Conservation (phyloP, 2,113 vertebrate species). For the Micronycteris hirsuta region DNA sequence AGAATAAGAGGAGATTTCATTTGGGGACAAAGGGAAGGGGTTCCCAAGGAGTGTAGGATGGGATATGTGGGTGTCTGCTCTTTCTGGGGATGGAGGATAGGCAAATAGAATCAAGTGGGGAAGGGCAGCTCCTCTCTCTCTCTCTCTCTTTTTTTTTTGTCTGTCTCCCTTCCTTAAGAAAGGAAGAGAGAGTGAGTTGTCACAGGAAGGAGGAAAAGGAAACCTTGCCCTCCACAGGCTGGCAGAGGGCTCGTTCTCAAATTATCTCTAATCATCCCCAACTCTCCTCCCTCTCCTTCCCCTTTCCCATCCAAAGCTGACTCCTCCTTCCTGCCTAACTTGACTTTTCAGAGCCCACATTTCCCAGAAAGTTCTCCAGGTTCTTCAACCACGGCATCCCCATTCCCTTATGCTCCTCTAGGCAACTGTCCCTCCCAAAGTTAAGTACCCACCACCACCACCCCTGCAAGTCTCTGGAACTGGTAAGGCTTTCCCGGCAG, state of each 20-base stretch:
- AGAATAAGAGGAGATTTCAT: not conserved
- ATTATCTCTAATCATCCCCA: not conserved
- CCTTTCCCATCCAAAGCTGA: not conserved
- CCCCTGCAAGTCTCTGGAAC: not conserved
- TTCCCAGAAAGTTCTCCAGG: not conserved
- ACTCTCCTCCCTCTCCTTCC: not conserved
- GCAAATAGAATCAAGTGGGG: not conserved
- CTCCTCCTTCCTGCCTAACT: not conserved
- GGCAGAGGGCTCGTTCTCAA: not conserved
- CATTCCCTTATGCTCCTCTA: not conserved
- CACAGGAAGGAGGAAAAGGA: not conserved
- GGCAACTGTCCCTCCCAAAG: not conserved
- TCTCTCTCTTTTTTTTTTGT: not conserved
- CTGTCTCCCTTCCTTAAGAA: constrained; percentile 47
- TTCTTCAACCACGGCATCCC: not conserved
- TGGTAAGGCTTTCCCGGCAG: not conserved
- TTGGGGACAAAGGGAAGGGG: not conserved
- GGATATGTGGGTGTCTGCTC: constrained; percentile 4
- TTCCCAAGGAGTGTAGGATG: not conserved
- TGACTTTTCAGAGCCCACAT: not conserved
- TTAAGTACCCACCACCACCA: not conserved
- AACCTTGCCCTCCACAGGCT: not conserved
- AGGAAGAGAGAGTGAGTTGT: not conserved
- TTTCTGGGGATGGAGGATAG: not conserved
- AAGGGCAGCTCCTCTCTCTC: not conserved